Evolutionary conservation across 2,113 vertebrate genomes (phyloP).

Genomic region (Coryphaenoides rupestris): DNA sequence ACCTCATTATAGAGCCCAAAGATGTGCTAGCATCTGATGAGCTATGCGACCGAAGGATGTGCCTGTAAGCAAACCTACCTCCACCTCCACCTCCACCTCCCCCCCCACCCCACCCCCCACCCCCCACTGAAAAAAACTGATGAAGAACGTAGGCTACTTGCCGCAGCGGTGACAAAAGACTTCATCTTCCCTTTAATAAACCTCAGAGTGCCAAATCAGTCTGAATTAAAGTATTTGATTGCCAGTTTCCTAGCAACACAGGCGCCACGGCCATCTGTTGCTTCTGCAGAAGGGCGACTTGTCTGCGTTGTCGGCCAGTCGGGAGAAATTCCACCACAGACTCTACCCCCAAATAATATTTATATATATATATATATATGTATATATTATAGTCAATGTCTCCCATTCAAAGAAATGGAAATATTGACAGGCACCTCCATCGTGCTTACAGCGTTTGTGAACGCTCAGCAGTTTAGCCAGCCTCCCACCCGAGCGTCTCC

Average conservation of each 20-base stretch:
- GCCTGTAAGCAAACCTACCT: too few species aligned
- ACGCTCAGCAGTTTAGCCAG: too few species aligned
- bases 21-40: too few species aligned
- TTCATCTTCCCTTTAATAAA: constrained; percentile 62
- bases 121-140: constrained; percentile 18
- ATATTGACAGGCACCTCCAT: neutral
- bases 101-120: too few species aligned
- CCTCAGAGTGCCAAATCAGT: constrained; percentile 63
- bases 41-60: too few species aligned
- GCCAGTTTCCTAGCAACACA: constrained; percentile 77
- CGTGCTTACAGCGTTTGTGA: too few species aligned
- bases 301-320: constrained; percentile 50
- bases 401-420: constrained; percentile 3
- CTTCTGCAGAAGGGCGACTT: constrained; percentile 56
- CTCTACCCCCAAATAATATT: neutral
- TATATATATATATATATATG: too few species aligned
- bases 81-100: too few species aligned
- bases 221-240: constrained; percentile 73
- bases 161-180: constrained; percentile 54
- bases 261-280: constrained; percentile 74
- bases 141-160: constrained; percentile 45
- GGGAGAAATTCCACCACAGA: constrained; percentile 65
- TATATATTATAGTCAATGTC: neutral
- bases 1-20: too few species aligned
- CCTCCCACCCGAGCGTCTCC: too few species aligned